Evolutionary conservation across 2,797 vertebrate genomes (phyloP).

Genomic region (Trachops cirrhosus): DNA sequence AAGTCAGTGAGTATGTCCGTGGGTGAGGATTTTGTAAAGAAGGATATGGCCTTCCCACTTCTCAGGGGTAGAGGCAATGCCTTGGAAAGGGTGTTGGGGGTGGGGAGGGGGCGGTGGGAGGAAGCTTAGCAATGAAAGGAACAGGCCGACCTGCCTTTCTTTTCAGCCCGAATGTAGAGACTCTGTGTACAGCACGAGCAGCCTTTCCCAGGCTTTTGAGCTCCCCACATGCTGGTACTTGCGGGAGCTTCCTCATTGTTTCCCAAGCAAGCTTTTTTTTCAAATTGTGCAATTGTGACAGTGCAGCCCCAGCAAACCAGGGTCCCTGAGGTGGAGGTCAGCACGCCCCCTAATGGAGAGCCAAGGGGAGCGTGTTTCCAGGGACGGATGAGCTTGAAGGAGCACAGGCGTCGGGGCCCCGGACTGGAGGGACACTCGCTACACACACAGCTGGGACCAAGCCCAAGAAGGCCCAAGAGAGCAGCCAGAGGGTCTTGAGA

Average conservation of each 20-base stretch:
- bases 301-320: not conserved
- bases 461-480: not conserved
- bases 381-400: not conserved
- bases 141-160: not conserved
- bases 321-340: not conserved
- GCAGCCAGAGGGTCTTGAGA: not conserved
- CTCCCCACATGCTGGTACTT: not conserved
- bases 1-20: not conserved
- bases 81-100: not conserved
- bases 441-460: not conserved
- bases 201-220: not conserved
- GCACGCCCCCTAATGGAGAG: not conserved
- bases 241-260: not conserved
- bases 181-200: not conserved
- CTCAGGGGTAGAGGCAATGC: not conserved
- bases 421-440: not conserved
- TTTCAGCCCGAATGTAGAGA: not conserved
- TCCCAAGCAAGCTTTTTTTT: slow-evolving; percentile 4
- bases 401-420: not conserved
- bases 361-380: not conserved
- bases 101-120: not conserved
- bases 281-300: not conserved
- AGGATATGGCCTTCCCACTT: not conserved
- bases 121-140: not conserved
- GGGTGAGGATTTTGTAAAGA: no score